Percentiles rank a stretch among this genome's conserved stretches.
phyloP scores from a whole-genome alignment of 2,113 vertebrate genomes.

The Leptobrachium leishanense region DNA sequence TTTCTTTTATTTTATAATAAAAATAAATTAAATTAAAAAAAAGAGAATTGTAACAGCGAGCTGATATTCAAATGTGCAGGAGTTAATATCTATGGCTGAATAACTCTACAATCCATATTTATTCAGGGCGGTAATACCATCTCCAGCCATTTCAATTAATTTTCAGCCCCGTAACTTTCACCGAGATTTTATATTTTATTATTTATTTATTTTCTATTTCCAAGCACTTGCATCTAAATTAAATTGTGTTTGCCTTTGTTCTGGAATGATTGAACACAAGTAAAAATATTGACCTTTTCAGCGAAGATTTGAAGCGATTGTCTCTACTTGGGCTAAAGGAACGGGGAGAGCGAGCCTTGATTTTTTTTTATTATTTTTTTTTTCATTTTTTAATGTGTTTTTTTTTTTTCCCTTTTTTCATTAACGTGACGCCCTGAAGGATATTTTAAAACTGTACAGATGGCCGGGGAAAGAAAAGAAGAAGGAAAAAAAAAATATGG shows the following conservation, averaged over 20 bases:
- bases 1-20: background rate
- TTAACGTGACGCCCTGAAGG: slow-evolving; percentile 45
- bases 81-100: background rate
- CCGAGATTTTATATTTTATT: too few relatives aligned
- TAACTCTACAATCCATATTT: background rate
- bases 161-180: slow-evolving; percentile 4
- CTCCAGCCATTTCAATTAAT: slow-evolving; percentile 10
- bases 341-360: slow-evolving; percentile 6
- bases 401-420: slow-evolving; percentile 18
- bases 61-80: background rate
- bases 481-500: slow-evolving; percentile 32
- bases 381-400: too few relatives aligned
- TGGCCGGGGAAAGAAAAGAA: slow-evolving; percentile 26
- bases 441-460: slow-evolving; percentile 45
- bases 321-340: slow-evolving; percentile 30
- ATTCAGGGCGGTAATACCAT: background rate
- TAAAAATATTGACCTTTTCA: slow-evolving; percentile 45
- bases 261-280: slow-evolving; percentile 31
- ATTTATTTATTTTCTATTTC: slow-evolving; percentile 4
- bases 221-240: slow-evolving; percentile 3
- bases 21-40: background rate
- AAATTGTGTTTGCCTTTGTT: slow-evolving; percentile 33
- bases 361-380: too few relatives aligned
- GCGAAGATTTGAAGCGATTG: slow-evolving; percentile 26
- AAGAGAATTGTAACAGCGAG: background rate